Percentiles rank a stretch among this genome's conserved stretches.
These are phyloP conservation scores for Scaptomyza montana DNA, from an alignment of 1,140 invertebrate genomes.

Conservation along the genomic window DNA sequence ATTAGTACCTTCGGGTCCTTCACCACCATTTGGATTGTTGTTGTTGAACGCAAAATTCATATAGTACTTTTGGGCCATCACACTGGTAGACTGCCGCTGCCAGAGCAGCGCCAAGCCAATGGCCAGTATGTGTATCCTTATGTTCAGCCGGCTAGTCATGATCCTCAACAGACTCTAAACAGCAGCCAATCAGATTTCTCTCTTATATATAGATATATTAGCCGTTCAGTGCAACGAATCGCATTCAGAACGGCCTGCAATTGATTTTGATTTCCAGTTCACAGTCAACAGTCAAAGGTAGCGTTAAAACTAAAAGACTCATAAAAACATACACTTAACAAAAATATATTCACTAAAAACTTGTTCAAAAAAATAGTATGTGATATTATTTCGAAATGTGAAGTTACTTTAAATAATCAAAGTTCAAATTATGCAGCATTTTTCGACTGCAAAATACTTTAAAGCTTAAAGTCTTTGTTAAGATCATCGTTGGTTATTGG, in stretches of 20 bases:
- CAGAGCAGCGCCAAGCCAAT: slow-evolving; percentile 38
- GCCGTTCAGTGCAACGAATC: slow-evolving; percentile 39
- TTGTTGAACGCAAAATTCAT: slow-evolving; percentile 77
- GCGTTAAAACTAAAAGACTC: slow-evolving; percentile 10
- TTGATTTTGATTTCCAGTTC: slow-evolving; percentile 54
- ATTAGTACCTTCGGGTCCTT: neutral
- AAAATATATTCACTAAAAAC: neutral
- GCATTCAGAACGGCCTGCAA: slow-evolving; percentile 39
- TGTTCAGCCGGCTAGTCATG: slow-evolving; percentile 54
- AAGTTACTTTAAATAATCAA: too few species aligned
- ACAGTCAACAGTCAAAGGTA: neutral
- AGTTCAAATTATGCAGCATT: too few species aligned
- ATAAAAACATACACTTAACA: slow-evolving; percentile 60
- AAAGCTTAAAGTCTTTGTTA: too few species aligned
- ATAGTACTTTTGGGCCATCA: slow-evolving; percentile 66
- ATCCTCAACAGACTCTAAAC: slow-evolving; percentile 56
- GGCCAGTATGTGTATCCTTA: slow-evolving; percentile 54
- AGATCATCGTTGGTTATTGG: too few species aligned
- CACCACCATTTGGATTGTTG: slow-evolving; percentile 53
- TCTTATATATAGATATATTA: slow-evolving; percentile 70
- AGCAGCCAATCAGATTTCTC: slow-evolving; percentile 48
- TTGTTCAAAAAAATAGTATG: too few species aligned
- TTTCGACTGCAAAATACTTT: too few species aligned
- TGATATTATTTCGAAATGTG: too few species aligned
- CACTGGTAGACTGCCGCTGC: slow-evolving; percentile 35